Evolutionary conservation across 2,797 vertebrate species (phyloP), one percentile per base, ranked within the genome.

Genomic region (Podarcis siculus): DNA sequence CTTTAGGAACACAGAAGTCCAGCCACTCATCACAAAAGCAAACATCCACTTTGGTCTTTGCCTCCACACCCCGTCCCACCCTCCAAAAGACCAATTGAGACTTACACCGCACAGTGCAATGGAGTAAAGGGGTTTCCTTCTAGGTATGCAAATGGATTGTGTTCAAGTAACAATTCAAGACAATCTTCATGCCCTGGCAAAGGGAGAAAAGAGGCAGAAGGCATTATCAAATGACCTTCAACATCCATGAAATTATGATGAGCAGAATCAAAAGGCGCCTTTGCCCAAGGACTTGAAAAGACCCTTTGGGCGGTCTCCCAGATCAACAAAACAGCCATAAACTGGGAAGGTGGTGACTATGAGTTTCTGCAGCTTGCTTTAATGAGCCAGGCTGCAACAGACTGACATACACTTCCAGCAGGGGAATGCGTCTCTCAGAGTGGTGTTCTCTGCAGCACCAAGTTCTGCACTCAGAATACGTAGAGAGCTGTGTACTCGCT

Each of bases 61-160:
- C 67, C 61, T 49, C n/a, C 8, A 21, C 58, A 5, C 7, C 75
- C 37, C 23, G 55, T 7, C 81, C 19, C 15, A n/a, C 13, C n/a
- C 15, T 15, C 35, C 42, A 71, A 66, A 39, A 13, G 32, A 8
- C 21, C 58, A 58, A 8, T 2, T 37, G 35, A 19, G 35, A 98
- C 99, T 99, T 96, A 99, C 99, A 99, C 98, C 98, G 99, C 99
- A 98, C 99, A 99, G 98, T 99, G 99, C 98, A 99, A 98, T 95
- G 99, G 98, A 95, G 98, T 99, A 96, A 99, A 99, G 95, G 98
- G 97, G 92, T 99, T 99, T 97, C 98, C 98, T 97, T 99, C 98
- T 94, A 98, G 97, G 96, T 98, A 98, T 82, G 98, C 97, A 96
- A 98, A 98, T 77, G 97, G 98, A 97, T 98, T 99, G 95, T 98